Base-by-base conservation (phyloP, 2,113 vertebrate species). In the Myodes glareolus region DNA sequence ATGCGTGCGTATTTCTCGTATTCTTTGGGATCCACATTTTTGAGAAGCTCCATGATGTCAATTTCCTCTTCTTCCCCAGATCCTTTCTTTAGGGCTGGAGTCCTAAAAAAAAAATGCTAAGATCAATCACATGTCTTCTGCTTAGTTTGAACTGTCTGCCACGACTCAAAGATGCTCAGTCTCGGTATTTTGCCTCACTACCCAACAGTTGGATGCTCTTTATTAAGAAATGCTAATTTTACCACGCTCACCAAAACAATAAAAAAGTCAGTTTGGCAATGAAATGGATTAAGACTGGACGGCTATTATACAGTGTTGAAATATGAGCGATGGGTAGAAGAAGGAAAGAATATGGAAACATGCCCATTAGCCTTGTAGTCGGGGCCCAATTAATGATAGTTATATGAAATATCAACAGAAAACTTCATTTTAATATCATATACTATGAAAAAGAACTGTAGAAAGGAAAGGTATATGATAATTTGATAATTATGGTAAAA, bases 1-100 rank as follows among this genome's bases (percentile, higher is more conserved):
- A 99, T 99, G 16, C 99, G 99, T 92, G 99, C 99, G 1, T 99
- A 99, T 98, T 99, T 99, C 98, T 99, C 99, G 84, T 99, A 99
- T 97, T 99, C 99, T 98, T 99, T 99, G 80, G 99, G 99, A 98
- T 99, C 99, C 77, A 99, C 99, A 12, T 99, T 99, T 99, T 99
- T 99, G 95, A 99, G 98, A 97, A 99, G 98, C 98, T 99, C 99
- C 94, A 99, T 98, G 76, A 99, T 99, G 98, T 99, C 99, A 84
- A 99, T 99, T 82, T 99, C 99, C 90, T 99, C 99, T 73, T 99
- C 99, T 98, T 99, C 99, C 88, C 99, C 98, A 52, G 99, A 98
- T 98, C 99, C 99, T 97, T 99, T 99, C 98, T 98, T 99, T 98
- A 99, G 99, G 4, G 99, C 98, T 36, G 99, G 99, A 72, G 99